Percentiles rank a stretch among this genome's conserved stretches.
phyloP scores from a whole-genome alignment of 2,888 invertebrate species.

The Leptopterna dolabrata region DNA sequence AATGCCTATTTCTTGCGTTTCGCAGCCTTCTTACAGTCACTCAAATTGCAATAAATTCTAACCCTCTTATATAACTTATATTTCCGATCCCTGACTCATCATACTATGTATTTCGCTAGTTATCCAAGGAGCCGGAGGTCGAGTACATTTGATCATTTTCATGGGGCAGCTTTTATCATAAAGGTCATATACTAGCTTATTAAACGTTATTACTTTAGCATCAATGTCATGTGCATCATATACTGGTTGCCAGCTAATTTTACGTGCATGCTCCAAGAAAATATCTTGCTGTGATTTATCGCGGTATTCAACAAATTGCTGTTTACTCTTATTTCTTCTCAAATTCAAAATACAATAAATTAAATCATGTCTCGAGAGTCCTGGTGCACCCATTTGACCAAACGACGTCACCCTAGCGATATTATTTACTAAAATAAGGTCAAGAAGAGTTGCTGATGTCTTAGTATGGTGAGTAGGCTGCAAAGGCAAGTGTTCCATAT shows the following conservation, averaged over 20 bases:
- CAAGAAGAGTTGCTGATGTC: background rate
- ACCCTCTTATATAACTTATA: background rate
- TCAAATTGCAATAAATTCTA: background rate
- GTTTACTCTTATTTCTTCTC: background rate
- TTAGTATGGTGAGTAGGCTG: background rate
- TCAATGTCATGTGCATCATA: background rate
- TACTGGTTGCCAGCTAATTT: background rate
- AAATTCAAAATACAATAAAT: background rate
- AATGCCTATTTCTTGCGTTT: background rate
- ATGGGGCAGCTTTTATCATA: background rate
- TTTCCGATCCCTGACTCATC: background rate
- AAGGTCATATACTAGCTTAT: background rate
- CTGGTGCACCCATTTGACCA: background rate
- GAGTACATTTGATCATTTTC: background rate
- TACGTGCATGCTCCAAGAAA: background rate
- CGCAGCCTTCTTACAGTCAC: background rate
- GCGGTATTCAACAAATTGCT: background rate
- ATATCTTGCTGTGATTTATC: background rate
- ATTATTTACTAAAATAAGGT: background rate
- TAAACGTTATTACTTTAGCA: background rate
- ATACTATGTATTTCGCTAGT: background rate
- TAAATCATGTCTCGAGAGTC: background rate
- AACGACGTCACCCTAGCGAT: background rate
- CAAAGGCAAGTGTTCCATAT: background rate
- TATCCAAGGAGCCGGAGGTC: background rate